phyloP scores from a whole-genome alignment of 2,113 vertebrate species.

The Lagenorhynchus albirostris region DNA sequence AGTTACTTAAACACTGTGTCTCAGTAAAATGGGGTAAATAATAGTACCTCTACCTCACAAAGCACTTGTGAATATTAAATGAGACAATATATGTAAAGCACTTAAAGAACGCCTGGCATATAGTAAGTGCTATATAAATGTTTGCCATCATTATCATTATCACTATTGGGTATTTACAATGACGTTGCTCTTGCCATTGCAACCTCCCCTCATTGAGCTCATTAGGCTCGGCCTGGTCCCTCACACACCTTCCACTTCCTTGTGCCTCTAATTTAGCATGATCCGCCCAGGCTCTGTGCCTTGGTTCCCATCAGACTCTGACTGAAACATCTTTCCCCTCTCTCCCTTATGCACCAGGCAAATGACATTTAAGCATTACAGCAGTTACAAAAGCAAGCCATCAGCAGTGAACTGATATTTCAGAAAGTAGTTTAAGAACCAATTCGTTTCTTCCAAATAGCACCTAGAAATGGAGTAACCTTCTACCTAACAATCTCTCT shows the following conservation, averaged over 20 bases:
- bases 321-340: not conserved
- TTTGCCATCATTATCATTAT: not conserved
- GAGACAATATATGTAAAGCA: not conserved
- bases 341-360: not conserved
- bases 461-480: not conserved
- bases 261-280: not conserved
- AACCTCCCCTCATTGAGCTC: not conserved
- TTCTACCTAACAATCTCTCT: not conserved
- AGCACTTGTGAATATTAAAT: not conserved
- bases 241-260: not conserved
- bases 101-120: no score
- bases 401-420: not conserved
- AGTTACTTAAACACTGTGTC: not conserved
- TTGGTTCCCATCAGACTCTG: not conserved
- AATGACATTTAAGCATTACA: not conserved
- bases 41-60: not conserved
- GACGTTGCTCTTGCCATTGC: not conserved
- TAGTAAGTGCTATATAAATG: not conserved
- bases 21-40: not conserved
- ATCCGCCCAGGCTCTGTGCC: not conserved
- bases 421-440: constrained; percentile 6
- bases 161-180: not conserved
- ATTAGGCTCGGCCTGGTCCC: not conserved
- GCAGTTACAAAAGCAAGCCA: not conserved
- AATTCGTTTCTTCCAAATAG: not conserved